phyloP scores from a whole-genome alignment of 2,888 invertebrate genomes.

The Lamproptera curius region DNA sequence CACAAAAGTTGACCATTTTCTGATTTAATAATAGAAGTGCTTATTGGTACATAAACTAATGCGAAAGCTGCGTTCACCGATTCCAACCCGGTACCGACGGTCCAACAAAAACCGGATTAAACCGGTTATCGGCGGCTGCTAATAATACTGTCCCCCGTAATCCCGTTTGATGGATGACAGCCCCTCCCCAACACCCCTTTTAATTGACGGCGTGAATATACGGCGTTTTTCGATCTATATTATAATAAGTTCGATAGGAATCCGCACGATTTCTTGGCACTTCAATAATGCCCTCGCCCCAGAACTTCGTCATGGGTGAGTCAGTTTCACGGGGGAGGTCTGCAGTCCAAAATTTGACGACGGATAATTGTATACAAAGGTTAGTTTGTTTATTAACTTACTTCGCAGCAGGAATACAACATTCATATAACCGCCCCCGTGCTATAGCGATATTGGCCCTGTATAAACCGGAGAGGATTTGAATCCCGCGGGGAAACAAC shows the following conservation, averaged over 20 bases:
- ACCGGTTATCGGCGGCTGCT: conserved; percentile 62
- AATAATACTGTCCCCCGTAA: conserved; percentile 69
- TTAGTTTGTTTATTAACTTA: no score
- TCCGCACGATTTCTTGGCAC: conserved; percentile 33
- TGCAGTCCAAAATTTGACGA: no score
- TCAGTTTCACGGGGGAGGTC: no score
- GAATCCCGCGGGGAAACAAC: no score
- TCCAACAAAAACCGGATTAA: conserved; percentile 63
- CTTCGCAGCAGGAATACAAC: no score
- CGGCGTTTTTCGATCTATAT: conserved; percentile 71
- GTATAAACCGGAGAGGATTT: no score
- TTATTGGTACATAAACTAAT: background rate
- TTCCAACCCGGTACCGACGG: no score
- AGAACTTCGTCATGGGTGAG: no score
- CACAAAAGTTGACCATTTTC: background rate
- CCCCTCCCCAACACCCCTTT: conserved; percentile 60
- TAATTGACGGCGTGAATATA: conserved; percentile 65
- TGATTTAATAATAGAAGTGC: background rate
- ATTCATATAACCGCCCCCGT: no score
- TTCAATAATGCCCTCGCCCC: conserved; percentile 29
- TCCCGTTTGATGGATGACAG: conserved; percentile 67
- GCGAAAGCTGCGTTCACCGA: conserved; percentile 49
- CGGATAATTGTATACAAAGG: no score
- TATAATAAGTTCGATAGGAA: conserved; percentile 66
- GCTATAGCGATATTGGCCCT: no score